A percentile compares a stretch with the other conserved stretches of the same genome.
Evolutionary conservation across 2,888 invertebrate genomes (phyloP).

Genomic region (Drosophila ustulata): DNA sequence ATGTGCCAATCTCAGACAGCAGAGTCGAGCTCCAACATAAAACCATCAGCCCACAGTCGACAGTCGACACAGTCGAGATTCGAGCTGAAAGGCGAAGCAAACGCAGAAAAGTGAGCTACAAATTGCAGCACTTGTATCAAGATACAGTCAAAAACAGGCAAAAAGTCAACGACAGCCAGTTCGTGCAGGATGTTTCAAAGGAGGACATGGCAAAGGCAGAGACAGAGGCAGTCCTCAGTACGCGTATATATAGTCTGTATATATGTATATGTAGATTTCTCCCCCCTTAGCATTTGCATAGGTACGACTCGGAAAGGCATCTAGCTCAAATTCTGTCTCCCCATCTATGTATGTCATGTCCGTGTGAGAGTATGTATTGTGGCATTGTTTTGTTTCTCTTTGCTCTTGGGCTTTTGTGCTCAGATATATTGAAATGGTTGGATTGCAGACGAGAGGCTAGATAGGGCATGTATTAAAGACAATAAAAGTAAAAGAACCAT

Average conservation of each 20-base stretch:
- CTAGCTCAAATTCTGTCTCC: conserved; percentile 17
- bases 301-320: conserved; percentile 29
- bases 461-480: conserved; percentile 28
- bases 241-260: conserved; percentile 2
- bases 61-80: conserved; percentile 31
- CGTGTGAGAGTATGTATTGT: conserved; percentile 29
- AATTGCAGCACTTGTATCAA: conserved; percentile 77
- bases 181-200: conserved; percentile 55
- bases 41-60: conserved; percentile 8
- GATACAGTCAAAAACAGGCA: conserved; percentile 70
- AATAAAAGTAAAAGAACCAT: conserved; percentile 22
- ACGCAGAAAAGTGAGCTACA: conserved; percentile 63
- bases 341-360: not conserved
- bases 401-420: conserved; percentile 40
- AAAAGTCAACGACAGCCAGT: conserved; percentile 63
- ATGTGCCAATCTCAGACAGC: conserved; percentile 53
- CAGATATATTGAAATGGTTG: conserved; percentile 47
- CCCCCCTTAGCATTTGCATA: conserved; percentile 46
- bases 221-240: not conserved
- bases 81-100: conserved; percentile 18
- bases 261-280: conserved; percentile 7
- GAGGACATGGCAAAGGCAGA: conserved; percentile 21
- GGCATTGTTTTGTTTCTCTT: conserved; percentile 51
- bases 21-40: conserved; percentile 20
- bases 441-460: conserved; percentile 18